A percentile compares a stretch with the other conserved stretches of the same genome.
Conservation (phyloP, 2,797 vertebrate genomes). For the Hemitrygon akajei region DNA sequence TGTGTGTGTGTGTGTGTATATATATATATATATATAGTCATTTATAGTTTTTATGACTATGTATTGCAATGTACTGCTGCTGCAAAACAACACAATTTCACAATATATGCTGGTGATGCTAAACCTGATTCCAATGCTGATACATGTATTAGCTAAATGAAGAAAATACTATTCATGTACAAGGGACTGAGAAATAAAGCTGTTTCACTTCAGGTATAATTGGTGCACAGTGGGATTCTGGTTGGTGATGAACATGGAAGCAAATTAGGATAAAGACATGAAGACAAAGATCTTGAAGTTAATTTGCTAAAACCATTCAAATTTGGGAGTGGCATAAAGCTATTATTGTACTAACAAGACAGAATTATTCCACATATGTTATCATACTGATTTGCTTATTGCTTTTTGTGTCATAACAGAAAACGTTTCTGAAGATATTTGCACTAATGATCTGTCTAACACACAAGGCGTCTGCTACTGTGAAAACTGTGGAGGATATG, state of each 20-base stretch:
- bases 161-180: background rate
- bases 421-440: background rate
- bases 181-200: background rate
- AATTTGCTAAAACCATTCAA: background rate
- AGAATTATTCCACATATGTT: background rate
- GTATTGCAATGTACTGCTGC: no score
- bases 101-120: no score
- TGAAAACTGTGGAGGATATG: slow-evolving; percentile 35
- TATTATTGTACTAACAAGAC: background rate
- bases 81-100: no score
- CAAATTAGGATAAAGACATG: background rate
- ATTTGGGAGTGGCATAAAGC: background rate
- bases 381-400: background rate
- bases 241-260: background rate
- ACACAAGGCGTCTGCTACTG: slow-evolving; percentile 8
- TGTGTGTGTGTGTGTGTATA: no score
- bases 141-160: background rate
- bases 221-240: no score
- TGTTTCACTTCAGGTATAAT: background rate
- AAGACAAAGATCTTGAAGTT: background rate
- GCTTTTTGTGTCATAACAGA: background rate
- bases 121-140: no score
- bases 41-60: no score
- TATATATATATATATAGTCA: no score
- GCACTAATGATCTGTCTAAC: background rate